Evolutionary conservation across 2,797 vertebrate species (phyloP).

Genomic region (Galago senegalensis): DNA sequence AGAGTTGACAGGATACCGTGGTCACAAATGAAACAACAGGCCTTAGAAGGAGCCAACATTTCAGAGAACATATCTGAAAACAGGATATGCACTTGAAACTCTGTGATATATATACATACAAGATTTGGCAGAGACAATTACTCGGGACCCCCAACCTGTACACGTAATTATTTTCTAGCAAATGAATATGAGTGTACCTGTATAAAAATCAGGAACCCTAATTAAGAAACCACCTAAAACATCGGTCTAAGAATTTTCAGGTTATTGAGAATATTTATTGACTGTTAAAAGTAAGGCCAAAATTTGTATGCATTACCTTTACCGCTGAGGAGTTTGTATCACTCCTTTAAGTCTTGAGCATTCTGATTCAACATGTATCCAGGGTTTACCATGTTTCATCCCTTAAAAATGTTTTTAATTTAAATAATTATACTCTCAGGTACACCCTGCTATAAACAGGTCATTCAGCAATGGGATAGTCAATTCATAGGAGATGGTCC

Average conservation of each 20-base stretch:
- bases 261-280: background rate
- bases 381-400: background rate
- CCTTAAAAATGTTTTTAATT: constrained; percentile 41
- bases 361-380: background rate
- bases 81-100: background rate
- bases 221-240: background rate
- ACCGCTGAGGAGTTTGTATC: background rate
- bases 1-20: background rate
- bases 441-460: background rate
- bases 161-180: background rate
- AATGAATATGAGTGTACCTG: background rate
- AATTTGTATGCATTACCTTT: background rate
- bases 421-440: constrained; percentile 29
- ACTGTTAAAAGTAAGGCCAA: background rate
- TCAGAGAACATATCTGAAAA: constrained; percentile 1
- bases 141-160: background rate
- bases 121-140: background rate
- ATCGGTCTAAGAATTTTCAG: background rate
- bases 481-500: background rate
- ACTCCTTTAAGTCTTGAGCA: background rate
- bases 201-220: background rate
- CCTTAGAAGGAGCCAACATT: background rate
- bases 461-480: background rate
- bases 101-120: background rate
- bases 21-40: background rate